phyloP scores from a whole-genome alignment of 2,888 invertebrate genomes.

The Aspidiotus destructor region DNA sequence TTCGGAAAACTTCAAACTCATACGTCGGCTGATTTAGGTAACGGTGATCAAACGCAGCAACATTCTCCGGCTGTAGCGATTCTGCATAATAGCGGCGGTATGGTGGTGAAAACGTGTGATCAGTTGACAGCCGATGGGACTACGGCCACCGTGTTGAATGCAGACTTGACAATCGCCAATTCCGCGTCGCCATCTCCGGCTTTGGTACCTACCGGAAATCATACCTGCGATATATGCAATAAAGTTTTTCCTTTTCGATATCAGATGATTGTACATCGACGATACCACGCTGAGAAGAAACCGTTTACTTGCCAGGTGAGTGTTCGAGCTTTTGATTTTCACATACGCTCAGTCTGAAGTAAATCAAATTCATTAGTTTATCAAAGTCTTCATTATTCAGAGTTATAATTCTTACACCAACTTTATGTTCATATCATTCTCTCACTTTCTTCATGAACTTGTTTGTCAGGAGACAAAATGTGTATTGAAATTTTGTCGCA shows the following conservation, averaged over 20 bases:
- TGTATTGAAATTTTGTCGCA: no score
- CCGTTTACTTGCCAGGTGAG: conserved; percentile 60
- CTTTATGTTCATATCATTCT: no score
- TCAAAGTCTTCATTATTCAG: neutral
- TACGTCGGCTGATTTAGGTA: conserved; percentile 15
- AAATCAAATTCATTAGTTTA: neutral
- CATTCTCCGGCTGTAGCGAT: conserved; percentile 28
- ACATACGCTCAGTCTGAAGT: neutral
- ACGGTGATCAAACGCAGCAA: conserved; percentile 24
- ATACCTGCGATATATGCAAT: conserved; percentile 74
- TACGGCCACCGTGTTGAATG: conserved; percentile 9
- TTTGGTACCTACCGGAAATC: conserved; percentile 46
- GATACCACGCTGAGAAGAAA: conserved; percentile 76
- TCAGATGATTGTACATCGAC: conserved; percentile 72
- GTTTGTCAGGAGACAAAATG: no score
- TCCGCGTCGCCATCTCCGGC: conserved; percentile 39
- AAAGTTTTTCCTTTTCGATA: conserved; percentile 81
- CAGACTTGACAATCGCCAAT: conserved; percentile 24
- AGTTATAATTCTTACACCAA: neutral
- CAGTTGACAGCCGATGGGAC: conserved; percentile 10
- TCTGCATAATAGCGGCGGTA: conserved; percentile 19
- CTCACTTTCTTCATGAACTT: no score
- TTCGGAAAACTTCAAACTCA: conserved; percentile 55
- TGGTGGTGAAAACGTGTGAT: conserved; percentile 30
- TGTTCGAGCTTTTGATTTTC: neutral